A percentile compares a stretch with the other conserved stretches of the same genome.
Evolutionary conservation across 1,140 invertebrate species (phyloP).

Genomic region (Drosophila lini): DNA sequence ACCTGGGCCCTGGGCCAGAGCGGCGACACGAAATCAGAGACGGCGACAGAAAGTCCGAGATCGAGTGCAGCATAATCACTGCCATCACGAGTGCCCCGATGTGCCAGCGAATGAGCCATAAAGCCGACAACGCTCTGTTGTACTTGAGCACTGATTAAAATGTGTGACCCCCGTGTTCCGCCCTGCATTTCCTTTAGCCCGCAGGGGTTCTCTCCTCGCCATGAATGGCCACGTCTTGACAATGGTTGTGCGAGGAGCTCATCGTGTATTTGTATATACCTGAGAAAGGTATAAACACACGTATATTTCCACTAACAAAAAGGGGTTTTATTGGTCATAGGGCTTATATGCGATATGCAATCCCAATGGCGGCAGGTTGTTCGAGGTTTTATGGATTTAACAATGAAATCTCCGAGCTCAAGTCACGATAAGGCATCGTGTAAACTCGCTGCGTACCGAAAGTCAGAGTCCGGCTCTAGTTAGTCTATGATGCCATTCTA

Average conservation of each 20-base stretch:
- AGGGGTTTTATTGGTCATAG: not conserved
- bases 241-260: conserved; percentile 24
- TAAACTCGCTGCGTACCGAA: conserved; percentile 18
- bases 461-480: conserved; percentile 27
- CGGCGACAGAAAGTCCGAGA: conserved; percentile 36
- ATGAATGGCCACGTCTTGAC: conserved; percentile 39
- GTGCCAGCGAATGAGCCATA: conserved; percentile 47
- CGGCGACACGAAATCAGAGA: conserved; percentile 48
- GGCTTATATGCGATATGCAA: not conserved
- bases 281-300: not conserved
- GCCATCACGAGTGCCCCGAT: conserved; percentile 58
- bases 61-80: conserved; percentile 53
- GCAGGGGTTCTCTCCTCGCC: conserved; percentile 16
- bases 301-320: not conserved
- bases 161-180: conserved; percentile 44
- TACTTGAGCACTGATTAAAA: conserved; percentile 82
- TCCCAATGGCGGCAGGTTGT: not conserved
- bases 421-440: conserved; percentile 21
- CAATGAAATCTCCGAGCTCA: not conserved
- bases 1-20: conserved; percentile 68
- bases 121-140: conserved; percentile 57
- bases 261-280: not conserved
- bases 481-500: conserved; percentile 55
- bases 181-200: conserved; percentile 5
- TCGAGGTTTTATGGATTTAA: not conserved